Percentiles rank a stretch among this genome's conserved stretches.
Conservation (phyloP, 2,113 vertebrate species). For the Campylomormyrus tamandua region DNA sequence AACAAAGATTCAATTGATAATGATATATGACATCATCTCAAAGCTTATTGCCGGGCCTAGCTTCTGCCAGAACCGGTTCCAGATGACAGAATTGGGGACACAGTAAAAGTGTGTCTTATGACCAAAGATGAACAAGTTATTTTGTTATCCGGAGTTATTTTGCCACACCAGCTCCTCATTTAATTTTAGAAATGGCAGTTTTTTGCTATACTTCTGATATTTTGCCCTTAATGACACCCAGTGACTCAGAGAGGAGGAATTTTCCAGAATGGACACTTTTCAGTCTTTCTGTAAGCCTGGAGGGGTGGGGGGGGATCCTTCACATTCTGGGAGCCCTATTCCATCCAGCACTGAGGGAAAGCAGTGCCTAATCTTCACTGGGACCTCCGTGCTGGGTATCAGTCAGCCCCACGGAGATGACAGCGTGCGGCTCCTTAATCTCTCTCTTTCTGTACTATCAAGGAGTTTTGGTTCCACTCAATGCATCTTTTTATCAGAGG, state of each 20-base stretch:
- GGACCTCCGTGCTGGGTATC: background rate
- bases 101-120: background rate
- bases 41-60: background rate
- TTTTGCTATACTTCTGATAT: background rate
- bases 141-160: background rate
- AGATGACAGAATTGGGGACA: background rate
- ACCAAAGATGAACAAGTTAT: background rate
- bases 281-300: background rate
- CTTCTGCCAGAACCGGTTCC: background rate
- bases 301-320: background rate
- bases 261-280: background rate
- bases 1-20: background rate
- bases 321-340: background rate
- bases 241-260: background rate
- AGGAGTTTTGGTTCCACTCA: background rate
- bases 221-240: background rate
- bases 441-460: background rate
- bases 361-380: background rate
- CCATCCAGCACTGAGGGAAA: background rate
- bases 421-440: background rate
- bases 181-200: background rate
- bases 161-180: background rate
- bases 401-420: background rate
- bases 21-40: background rate
- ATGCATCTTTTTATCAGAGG: background rate